Conservation (phyloP, 2,888 invertebrate genomes). For the Hermodice carunculata region DNA sequence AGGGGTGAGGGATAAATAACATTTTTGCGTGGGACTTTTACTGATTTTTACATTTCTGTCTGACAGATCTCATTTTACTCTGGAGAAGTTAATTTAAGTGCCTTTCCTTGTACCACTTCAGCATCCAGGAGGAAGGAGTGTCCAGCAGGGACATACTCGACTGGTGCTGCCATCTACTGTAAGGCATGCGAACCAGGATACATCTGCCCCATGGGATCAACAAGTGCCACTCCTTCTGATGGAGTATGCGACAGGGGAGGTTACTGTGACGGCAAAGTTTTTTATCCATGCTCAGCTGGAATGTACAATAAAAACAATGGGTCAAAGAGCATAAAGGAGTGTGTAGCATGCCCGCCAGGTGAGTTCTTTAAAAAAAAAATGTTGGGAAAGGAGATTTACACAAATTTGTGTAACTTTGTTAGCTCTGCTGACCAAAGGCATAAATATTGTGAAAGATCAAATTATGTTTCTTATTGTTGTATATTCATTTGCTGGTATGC, state of each 20-base stretch:
- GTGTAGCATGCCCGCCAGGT: conserved; percentile 61
- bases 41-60: too few relatives aligned
- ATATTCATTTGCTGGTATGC: too few relatives aligned
- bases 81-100: not conserved
- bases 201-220: conserved; percentile 55
- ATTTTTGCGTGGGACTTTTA: too few relatives aligned
- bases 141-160: conserved; percentile 59
- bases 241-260: conserved; percentile 57
- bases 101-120: conserved; percentile 25
- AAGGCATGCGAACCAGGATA: conserved; percentile 56
- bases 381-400: too few relatives aligned
- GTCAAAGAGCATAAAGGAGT: conserved; percentile 47
- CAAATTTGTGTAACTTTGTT: too few relatives aligned
- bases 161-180: conserved; percentile 49
- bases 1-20: too few relatives aligned
- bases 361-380: too few relatives aligned
- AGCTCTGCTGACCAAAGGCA: too few relatives aligned
- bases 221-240: conserved; percentile 49
- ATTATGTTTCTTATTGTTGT: too few relatives aligned
- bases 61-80: too few relatives aligned
- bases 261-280: conserved; percentile 61
- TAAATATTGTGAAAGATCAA: too few relatives aligned
- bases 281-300: conserved; percentile 56
- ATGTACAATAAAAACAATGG: conserved; percentile 60
- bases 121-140: conserved; percentile 57